A percentile compares a stretch with the other conserved stretches of the same genome.
Conservation (phyloP, 1,140 invertebrate genomes). For the Scaptomyza hsui region DNA sequence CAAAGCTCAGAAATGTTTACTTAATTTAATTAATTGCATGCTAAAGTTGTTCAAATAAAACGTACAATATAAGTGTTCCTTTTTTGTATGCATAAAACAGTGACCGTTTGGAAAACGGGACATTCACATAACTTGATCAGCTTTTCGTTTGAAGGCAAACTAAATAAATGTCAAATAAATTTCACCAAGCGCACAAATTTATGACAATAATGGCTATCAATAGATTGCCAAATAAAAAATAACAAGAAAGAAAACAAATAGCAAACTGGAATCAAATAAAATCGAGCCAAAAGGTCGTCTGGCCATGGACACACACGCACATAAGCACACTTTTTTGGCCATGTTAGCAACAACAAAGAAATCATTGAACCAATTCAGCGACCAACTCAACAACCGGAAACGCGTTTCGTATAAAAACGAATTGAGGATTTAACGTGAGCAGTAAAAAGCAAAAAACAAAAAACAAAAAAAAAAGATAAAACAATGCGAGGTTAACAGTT, state of each 20-base stretch:
- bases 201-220: slow-evolving; percentile 40
- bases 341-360: slow-evolving; percentile 66
- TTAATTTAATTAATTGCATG: slow-evolving; percentile 55
- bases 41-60: slow-evolving; percentile 28
- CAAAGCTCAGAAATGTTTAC: slow-evolving; percentile 46
- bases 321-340: slow-evolving; percentile 7
- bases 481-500: slow-evolving; percentile 29
- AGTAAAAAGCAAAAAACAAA: slow-evolving; percentile 63
- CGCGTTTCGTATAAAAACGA: slow-evolving; percentile 82
- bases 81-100: background rate
- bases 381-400: slow-evolving; percentile 82
- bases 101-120: background rate
- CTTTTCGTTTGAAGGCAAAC: slow-evolving; percentile 50
- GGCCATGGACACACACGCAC: slow-evolving; percentile 9
- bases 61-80: background rate
- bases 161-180: slow-evolving; percentile 73
- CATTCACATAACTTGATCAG: slow-evolving; percentile 40
- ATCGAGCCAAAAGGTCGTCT: slow-evolving; percentile 20
- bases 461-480: slow-evolving; percentile 30
- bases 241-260: slow-evolving; percentile 54
- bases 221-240: slow-evolving; percentile 43
- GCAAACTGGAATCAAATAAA: slow-evolving; percentile 55
- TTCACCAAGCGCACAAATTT: slow-evolving; percentile 48
- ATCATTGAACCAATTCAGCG: slow-evolving; percentile 82
- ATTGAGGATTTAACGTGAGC: slow-evolving; percentile 78